Conservation (phyloP, 2,113 vertebrate genomes). For the Plecturocebus donacophilus region DNA sequence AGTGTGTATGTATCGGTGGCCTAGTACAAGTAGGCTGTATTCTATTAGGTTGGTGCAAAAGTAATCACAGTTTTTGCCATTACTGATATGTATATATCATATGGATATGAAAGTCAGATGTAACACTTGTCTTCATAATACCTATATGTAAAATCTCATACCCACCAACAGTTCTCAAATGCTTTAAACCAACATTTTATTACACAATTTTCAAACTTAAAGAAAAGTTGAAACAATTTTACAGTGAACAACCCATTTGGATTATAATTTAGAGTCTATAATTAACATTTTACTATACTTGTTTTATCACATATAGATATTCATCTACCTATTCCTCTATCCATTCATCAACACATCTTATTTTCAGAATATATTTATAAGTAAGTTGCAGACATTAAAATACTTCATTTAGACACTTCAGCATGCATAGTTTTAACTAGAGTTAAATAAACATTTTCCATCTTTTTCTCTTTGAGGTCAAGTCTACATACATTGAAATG, state of each 20-base stretch:
- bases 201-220: background rate
- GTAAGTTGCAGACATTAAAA: background rate
- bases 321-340: background rate
- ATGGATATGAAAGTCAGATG: background rate
- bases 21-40: background rate
- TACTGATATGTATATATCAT: background rate
- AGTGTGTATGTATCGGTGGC: background rate
- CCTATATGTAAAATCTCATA: background rate
- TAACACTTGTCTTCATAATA: background rate
- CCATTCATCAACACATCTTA: background rate
- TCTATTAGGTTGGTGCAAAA: background rate
- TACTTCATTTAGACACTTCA: background rate
- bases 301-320: background rate
- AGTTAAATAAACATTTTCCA: conserved; percentile 47
- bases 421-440: background rate
- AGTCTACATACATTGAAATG: background rate
- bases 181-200: background rate
- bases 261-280: background rate
- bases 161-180: background rate
- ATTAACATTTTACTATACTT: background rate
- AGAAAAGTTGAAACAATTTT: conserved; percentile 5
- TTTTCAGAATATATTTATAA: conserved; percentile 5
- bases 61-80: no score
- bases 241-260: background rate
- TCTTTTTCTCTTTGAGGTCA: background rate